phyloP scores from a whole-genome alignment of 2,888 invertebrate species.

The Ormyrus rosae region DNA sequence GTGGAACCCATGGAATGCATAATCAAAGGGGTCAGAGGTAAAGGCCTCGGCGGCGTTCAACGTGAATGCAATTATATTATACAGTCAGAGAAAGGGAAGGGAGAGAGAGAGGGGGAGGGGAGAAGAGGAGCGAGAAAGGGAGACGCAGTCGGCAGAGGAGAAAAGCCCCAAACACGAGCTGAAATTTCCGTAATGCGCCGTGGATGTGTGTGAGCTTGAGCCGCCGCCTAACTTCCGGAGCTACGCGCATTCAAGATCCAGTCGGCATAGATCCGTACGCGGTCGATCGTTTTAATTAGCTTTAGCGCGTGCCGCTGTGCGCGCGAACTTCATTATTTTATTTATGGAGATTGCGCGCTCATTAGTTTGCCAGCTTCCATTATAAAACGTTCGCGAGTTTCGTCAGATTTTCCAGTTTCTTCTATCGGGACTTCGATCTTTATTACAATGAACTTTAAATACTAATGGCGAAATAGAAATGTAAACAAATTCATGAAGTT shows the following conservation, averaged over 20 bases:
- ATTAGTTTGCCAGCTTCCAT: too few species aligned
- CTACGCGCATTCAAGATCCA: neutral
- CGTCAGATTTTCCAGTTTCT: too few species aligned
- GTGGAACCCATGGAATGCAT: slow-evolving; percentile 58
- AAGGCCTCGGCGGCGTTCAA: slow-evolving; percentile 39
- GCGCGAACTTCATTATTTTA: too few species aligned
- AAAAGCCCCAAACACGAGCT: slow-evolving; percentile 5
- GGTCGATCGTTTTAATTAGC: neutral
- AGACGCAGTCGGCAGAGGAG: neutral
- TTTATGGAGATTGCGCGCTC: too few species aligned
- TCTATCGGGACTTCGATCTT: too few species aligned
- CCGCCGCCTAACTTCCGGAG: neutral
- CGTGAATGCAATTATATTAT: slow-evolving; percentile 43
- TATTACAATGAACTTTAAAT: too few species aligned
- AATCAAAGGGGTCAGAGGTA: slow-evolving; percentile 59
- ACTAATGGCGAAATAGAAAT: too few species aligned
- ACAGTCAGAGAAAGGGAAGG: slow-evolving; percentile 7
- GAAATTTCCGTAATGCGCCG: neutral
- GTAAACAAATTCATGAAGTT: too few species aligned
- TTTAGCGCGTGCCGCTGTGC: too few species aligned
- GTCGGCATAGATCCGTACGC: neutral
- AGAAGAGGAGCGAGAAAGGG: neutral
- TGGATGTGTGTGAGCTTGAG: neutral
- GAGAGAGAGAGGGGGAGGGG: neutral
- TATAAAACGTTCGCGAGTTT: too few species aligned